Evolutionary conservation across 2,888 invertebrate species (phyloP).

Genomic region (Mactromeris polynyma): DNA sequence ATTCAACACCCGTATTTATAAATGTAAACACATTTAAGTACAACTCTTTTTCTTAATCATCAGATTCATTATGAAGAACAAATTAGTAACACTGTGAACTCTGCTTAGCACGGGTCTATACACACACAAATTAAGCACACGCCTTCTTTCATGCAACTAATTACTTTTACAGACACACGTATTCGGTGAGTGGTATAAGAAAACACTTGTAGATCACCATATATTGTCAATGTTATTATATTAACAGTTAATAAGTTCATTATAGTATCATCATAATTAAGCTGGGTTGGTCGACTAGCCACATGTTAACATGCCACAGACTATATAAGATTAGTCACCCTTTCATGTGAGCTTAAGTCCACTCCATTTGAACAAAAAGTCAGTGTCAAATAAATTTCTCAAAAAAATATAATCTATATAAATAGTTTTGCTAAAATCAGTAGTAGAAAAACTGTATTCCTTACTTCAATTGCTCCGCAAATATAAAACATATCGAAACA

Average conservation of each 20-base stretch:
- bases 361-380: no score
- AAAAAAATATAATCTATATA: no score
- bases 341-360: no score
- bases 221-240: background rate
- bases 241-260: slow-evolving; percentile 10
- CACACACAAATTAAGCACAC: slow-evolving; percentile 9
- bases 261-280: background rate
- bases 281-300: background rate
- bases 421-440: no score
- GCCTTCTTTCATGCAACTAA: slow-evolving; percentile 12
- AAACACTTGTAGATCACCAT: background rate
- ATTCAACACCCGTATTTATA: background rate
- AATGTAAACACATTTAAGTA: background rate
- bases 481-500: no score
- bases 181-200: background rate
- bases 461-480: no score
- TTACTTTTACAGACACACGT: background rate
- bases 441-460: no score
- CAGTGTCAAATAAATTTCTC: no score
- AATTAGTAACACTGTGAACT: background rate
- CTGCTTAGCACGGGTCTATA: background rate
- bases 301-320: background rate
- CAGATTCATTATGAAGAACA: background rate
- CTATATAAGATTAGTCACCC: no score
- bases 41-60: background rate